Percentiles rank a stretch among this genome's conserved stretches.
Conservation (phyloP, 2,113 vertebrate species). For the Macaca fascicularis region T2T-MFA8v1.1 NC_088386.1:80647001-80647500, state of each 20-base stretch:
- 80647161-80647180: not conserved
- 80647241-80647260: not conserved
- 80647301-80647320: not conserved
- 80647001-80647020: not conserved
- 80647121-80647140: not conserved
- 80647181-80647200: not conserved
- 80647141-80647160: not conserved
- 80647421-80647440: conserved; percentile 9
- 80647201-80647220: not conserved
- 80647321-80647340: not conserved
- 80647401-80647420: not conserved
- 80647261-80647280: not conserved
- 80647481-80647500: not conserved
- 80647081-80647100: not conserved
- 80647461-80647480: not conserved
- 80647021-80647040: not conserved
- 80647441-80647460: not conserved
- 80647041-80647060: not conserved
- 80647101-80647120: not conserved
- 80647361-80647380: not conserved
- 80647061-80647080: not conserved
- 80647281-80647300: not conserved
- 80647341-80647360: not conserved
- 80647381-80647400: too few species aligned
- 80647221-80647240: not conserved